Evolutionary conservation across 2,113 vertebrate species (phyloP).

Genomic region (Plectropomus leopardus): DNA sequence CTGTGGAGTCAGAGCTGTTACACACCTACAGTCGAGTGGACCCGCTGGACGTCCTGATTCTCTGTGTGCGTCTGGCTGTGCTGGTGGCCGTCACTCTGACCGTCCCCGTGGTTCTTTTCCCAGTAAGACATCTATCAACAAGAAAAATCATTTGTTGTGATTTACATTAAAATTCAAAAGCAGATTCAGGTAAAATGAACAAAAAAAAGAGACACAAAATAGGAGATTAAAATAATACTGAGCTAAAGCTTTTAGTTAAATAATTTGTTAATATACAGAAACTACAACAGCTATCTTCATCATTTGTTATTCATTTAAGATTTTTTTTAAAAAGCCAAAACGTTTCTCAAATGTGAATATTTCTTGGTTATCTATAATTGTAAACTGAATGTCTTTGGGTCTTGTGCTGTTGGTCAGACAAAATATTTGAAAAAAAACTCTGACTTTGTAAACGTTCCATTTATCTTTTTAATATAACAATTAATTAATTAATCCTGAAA

Average conservation of each 20-base stretch:
- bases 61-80: constrained; percentile 89
- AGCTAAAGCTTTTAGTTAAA: neutral
- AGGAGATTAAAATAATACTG: neutral
- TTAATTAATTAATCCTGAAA: neutral
- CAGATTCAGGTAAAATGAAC: neutral
- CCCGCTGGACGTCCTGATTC: constrained; percentile 84
- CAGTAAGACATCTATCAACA: constrained; percentile 76
- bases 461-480: neutral
- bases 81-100: constrained; percentile 90
- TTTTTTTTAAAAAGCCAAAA: neutral
- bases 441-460: too few relatives aligned
- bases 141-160: neutral
- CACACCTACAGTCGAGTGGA: constrained; percentile 88
- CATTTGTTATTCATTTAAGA: neutral
- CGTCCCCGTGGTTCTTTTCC: constrained; percentile 91
- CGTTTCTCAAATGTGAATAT: neutral
- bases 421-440: too few relatives aligned
- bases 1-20: constrained; percentile 87
- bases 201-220: neutral
- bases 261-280: too few relatives aligned
- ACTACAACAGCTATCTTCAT: neutral
- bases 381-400: neutral
- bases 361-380: neutral
- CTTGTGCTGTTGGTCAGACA: neutral
- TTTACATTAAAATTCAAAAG: neutral